A percentile compares a stretch with the other conserved stretches of the same genome.
phyloP scores from a whole-genome alignment of 2,888 invertebrate species.

The Branchellion lobata region DNA sequence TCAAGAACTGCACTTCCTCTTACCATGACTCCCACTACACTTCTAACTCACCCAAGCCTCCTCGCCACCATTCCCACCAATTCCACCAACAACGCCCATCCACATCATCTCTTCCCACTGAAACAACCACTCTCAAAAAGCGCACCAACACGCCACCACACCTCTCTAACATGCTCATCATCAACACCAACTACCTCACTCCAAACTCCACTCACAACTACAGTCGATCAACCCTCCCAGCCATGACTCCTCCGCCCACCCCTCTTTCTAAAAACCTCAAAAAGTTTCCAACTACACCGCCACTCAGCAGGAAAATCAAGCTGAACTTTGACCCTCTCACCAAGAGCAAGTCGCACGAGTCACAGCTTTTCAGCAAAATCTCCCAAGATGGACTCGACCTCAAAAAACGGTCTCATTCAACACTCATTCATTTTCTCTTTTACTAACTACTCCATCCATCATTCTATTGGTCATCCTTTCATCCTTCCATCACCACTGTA shows the following conservation, averaged over 20 bases:
- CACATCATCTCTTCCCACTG: constrained; percentile 57
- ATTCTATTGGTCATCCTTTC: too few relatives aligned
- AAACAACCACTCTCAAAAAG: constrained; percentile 60
- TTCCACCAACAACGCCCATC: constrained; percentile 53
- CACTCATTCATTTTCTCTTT: not conserved
- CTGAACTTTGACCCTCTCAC: constrained; percentile 68
- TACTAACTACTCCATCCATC: too few relatives aligned
- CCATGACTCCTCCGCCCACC: constrained; percentile 65
- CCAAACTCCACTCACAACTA: not conserved
- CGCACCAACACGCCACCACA: constrained; percentile 60
- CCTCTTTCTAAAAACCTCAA: constrained; percentile 59
- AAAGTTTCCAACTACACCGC: constrained; percentile 79
- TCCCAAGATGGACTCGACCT: constrained; percentile 58
- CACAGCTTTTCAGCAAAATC: constrained; percentile 74
- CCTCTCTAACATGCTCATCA: constrained; percentile 53
- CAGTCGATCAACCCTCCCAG: not conserved
- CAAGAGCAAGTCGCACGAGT: constrained; percentile 88
- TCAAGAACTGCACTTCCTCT: not conserved
- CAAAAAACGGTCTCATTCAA: too few relatives aligned
- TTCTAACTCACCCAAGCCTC: constrained; percentile 56
- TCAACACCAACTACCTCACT: not conserved
- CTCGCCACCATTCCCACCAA: constrained; percentile 55
- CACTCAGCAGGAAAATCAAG: constrained; percentile 75
- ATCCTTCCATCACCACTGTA: too few relatives aligned
- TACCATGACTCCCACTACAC: too few relatives aligned